Percentiles rank a stretch among this genome's conserved stretches.
Conservation (phyloP, 2,888 invertebrate genomes). For the Zhengitettix transpicula region DNA sequence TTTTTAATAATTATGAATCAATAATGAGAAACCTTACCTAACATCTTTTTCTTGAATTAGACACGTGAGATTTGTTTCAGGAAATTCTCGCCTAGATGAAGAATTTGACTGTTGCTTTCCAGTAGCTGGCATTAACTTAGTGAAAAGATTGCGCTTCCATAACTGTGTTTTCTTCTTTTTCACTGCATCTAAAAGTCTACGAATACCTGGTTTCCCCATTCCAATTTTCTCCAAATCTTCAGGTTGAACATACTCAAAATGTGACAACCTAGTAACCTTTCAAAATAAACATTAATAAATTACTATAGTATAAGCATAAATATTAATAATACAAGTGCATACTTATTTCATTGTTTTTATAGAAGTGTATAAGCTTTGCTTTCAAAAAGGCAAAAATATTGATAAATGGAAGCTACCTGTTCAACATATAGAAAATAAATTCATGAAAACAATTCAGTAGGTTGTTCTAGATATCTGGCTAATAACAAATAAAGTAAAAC, state of each 20-base stretch:
- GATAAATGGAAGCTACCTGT: too few species aligned
- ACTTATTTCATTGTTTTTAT: too few species aligned
- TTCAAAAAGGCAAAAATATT: too few species aligned
- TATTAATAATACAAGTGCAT: too few species aligned
- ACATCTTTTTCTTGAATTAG: slow-evolving; percentile 74
- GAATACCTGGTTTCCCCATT: slow-evolving; percentile 81
- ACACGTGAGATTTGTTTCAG: slow-evolving; percentile 41
- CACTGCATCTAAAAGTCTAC: slow-evolving; percentile 79
- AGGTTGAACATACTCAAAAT: slow-evolving; percentile 92
- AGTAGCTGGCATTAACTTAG: slow-evolving; percentile 47
- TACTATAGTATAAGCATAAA: too few species aligned
- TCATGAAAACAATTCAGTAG: too few species aligned
- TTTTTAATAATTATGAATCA: not conserved
- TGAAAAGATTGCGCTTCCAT: slow-evolving; percentile 67
- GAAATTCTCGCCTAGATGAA: slow-evolving; percentile 10
- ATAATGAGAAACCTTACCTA: slow-evolving; percentile 26
- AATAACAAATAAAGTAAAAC: too few species aligned
- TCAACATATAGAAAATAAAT: too few species aligned
- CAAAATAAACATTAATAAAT: slow-evolving; percentile 4
- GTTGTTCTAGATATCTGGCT: too few species aligned
- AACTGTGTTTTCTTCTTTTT: slow-evolving; percentile 70
- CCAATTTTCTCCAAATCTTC: slow-evolving; percentile 92
- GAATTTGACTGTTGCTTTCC: slow-evolving; percentile 21
- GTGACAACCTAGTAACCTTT: slow-evolving; percentile 76
- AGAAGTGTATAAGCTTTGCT: too few species aligned